Conservation (phyloP, 2,888 invertebrate species). For the Sabellastarte sp. region DNA sequence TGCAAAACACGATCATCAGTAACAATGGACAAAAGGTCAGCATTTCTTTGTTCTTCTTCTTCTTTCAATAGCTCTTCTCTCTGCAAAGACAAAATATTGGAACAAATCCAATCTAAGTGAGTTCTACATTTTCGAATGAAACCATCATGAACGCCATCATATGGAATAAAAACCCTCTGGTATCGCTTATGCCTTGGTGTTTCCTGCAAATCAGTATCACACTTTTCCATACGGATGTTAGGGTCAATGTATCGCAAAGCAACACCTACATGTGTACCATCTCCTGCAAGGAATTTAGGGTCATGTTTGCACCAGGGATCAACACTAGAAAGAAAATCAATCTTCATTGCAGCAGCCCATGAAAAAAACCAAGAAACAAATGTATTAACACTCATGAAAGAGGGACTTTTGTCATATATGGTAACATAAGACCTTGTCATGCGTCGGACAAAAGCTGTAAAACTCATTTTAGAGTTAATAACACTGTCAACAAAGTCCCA, state of each 20-base stretch:
- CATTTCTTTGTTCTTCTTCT: no score
- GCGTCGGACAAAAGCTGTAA: neutral
- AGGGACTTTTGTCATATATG: neutral
- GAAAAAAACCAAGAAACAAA: slow-evolving; percentile 3
- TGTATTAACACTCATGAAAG: neutral
- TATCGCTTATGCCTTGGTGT: slow-evolving; percentile 2
- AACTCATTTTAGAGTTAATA: neutral
- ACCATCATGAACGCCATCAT: neutral
- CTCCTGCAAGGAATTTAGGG: slow-evolving; percentile 3
- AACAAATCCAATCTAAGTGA: no score
- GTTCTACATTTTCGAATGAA: no score
- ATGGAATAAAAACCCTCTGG: slow-evolving; percentile 2
- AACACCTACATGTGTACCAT: slow-evolving; percentile 6
- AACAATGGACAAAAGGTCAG: no score
- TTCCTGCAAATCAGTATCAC: neutral
- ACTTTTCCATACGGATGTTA: neutral
- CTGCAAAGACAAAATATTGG: no score
- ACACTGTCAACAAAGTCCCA: slow-evolving; percentile 3
- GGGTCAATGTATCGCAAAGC: neutral
- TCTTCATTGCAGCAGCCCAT: neutral
- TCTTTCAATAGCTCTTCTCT: no score
- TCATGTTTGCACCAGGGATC: slow-evolving; percentile 1
- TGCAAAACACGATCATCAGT: no score
- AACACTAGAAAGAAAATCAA: neutral
- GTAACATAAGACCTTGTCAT: neutral